phyloP scores from a whole-genome alignment of 2,888 invertebrate species.

The Silvanus unidentatus region DNA sequence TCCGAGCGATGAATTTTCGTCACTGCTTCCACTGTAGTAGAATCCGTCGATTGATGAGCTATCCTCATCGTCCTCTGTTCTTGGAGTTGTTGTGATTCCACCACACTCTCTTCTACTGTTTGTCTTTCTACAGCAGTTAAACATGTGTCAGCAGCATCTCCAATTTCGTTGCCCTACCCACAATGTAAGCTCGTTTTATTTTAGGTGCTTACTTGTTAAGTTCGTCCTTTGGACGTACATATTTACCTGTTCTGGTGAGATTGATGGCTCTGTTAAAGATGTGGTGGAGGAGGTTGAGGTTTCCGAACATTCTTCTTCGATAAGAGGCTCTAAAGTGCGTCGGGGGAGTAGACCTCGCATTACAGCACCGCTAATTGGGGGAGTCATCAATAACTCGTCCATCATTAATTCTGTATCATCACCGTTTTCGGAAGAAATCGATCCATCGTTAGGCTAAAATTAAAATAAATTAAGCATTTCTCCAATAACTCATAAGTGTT shows the following conservation, averaged over 20 bases:
- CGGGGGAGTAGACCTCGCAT: constrained; percentile 66
- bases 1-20: constrained; percentile 52
- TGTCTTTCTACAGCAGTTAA: constrained; percentile 41
- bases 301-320: constrained; percentile 76
- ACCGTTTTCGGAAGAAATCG: constrained; percentile 58
- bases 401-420: constrained; percentile 78
- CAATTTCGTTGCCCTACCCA: constrained; percentile 50
- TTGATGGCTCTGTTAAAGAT: constrained; percentile 33
- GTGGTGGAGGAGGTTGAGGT: constrained; percentile 42
- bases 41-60: constrained; percentile 21
- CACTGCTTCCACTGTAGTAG: constrained; percentile 49
- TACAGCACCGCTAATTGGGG: constrained; percentile 67
- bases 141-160: constrained; percentile 52
- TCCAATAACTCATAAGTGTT: too few relatives aligned
- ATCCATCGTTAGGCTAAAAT: constrained; percentile 37
- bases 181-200: constrained; percentile 36
- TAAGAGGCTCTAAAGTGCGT: constrained; percentile 72
- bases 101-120: constrained; percentile 42
- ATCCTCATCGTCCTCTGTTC: constrained; percentile 43
- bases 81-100: constrained; percentile 38
- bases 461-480: not conserved
- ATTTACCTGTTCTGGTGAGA: constrained; percentile 46
- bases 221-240: constrained; percentile 17
- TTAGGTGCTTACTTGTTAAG: constrained; percentile 45
- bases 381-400: constrained; percentile 73